Evolutionary conservation across 2,797 vertebrate species (phyloP).

Genomic region (Sylvia borin): DNA sequence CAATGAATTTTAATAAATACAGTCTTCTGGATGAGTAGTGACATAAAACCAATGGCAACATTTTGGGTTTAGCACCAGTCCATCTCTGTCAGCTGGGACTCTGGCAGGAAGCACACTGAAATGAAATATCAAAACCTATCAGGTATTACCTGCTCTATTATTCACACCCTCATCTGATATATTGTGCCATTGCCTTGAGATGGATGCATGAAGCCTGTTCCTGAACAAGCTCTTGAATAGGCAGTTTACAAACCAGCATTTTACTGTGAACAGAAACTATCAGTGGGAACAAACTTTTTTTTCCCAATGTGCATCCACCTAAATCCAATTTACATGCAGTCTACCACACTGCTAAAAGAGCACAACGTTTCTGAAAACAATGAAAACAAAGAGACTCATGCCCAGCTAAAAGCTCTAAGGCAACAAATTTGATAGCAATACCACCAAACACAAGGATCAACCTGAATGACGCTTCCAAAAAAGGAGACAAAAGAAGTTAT

Average conservation of each 20-base stretch:
- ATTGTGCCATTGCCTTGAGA: neutral
- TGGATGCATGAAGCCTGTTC: neutral
- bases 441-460: neutral
- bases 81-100: neutral
- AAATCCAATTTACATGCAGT: neutral
- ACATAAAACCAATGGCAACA: neutral
- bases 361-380: accelerated
- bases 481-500: neutral
- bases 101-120: neutral
- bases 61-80: neutral
- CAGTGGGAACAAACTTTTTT: neutral
- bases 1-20: neutral
- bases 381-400: neutral
- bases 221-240: neutral
- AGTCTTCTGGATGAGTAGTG: neutral
- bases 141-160: neutral
- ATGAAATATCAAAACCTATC: neutral
- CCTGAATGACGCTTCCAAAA: neutral
- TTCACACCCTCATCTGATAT: neutral
- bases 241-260: neutral
- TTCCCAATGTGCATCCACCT: neutral
- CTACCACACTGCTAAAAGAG: neutral
- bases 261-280: neutral
- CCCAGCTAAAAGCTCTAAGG: neutral
- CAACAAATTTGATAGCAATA: neutral